Percentiles rank a stretch among this genome's conserved stretches.
Evolutionary conservation across 2,113 vertebrate species (phyloP).

Genomic region (Cheirogaleus medius): DNA sequence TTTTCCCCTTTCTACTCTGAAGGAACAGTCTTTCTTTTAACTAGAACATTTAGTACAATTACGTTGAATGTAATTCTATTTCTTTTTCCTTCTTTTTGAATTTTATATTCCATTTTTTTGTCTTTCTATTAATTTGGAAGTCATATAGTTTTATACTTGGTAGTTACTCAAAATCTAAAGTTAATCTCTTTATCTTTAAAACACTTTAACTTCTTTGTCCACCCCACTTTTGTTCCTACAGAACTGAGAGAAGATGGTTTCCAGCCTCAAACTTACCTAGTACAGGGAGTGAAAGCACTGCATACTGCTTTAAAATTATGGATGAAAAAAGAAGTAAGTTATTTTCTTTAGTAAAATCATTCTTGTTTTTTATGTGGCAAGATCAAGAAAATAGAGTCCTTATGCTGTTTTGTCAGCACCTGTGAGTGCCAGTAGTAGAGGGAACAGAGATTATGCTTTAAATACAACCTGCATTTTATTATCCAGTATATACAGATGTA

Average conservation of each 20-base stretch:
- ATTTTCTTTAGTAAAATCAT: slow-evolving; percentile 43
- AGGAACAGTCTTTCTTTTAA: not conserved
- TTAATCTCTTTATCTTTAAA: not conserved
- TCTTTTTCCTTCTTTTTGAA: slow-evolving; percentile 2
- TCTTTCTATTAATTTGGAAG: not conserved
- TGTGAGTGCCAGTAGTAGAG: not conserved
- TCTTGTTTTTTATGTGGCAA: not conserved
- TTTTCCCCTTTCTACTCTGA: no score
- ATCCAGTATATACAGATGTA: not conserved
- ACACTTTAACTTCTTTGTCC: slow-evolving; percentile 35
- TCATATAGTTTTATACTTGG: not conserved
- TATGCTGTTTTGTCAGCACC: not conserved
- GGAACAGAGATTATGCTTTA: not conserved
- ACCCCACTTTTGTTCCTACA: slow-evolving; percentile 72
- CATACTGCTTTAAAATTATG: slow-evolving; percentile 95
- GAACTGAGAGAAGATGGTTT: slow-evolving; percentile 96
- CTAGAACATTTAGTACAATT: not conserved
- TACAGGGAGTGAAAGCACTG: slow-evolving; percentile 97
- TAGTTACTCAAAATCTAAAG: not conserved
- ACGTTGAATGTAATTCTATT: not conserved
- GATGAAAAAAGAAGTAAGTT: slow-evolving; percentile 96
- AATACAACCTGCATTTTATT: not conserved
- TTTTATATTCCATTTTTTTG: not conserved
- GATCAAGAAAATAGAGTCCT: not conserved
- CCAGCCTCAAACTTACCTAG: slow-evolving; percentile 92